Evolutionary conservation across 2,797 vertebrate species (phyloP).

Genomic region (Enteromius radiatus): DNA sequence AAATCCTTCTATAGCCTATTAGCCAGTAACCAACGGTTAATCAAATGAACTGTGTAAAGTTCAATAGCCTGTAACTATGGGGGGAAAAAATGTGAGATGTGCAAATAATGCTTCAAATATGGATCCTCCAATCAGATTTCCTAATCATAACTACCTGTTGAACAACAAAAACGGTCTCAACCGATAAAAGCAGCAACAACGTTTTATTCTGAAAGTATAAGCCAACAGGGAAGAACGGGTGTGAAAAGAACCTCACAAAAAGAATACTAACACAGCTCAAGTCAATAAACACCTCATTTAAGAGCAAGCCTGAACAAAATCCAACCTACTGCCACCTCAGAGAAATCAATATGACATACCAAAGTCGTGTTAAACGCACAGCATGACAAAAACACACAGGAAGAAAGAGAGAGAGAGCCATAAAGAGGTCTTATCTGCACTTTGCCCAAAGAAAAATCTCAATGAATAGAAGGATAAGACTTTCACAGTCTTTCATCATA

Average conservation of each 20-base stretch:
- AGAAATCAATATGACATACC: slow-evolving; percentile 39
- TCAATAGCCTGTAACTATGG: not conserved
- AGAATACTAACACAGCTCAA: slow-evolving; percentile 16
- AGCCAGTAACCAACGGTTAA: not conserved
- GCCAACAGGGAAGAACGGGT: not conserved
- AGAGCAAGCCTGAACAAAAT: slow-evolving; percentile 31
- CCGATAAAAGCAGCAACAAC: not conserved
- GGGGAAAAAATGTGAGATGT: not conserved
- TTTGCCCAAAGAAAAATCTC: slow-evolving; percentile 17
- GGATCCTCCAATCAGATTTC: not conserved
- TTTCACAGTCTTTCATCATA: slow-evolving; percentile 41
- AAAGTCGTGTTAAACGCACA: slow-evolving; percentile 37
- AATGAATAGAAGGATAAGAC: slow-evolving; percentile 27
- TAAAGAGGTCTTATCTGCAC: slow-evolving; percentile 7
- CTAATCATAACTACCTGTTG: not conserved
- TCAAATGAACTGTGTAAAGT: not conserved
- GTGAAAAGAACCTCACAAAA: not conserved
- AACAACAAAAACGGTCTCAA: not conserved
- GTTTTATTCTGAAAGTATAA: not conserved
- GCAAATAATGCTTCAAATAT: not conserved
- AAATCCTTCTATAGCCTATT: not conserved
- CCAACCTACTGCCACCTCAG: slow-evolving; percentile 13
- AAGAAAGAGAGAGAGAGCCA: not conserved
- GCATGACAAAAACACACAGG: slow-evolving; percentile 28
- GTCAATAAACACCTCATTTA: slow-evolving; percentile 35